phyloP scores from a whole-genome alignment of 2,888 invertebrate species.

The Cecidostiba fungosa region DNA sequence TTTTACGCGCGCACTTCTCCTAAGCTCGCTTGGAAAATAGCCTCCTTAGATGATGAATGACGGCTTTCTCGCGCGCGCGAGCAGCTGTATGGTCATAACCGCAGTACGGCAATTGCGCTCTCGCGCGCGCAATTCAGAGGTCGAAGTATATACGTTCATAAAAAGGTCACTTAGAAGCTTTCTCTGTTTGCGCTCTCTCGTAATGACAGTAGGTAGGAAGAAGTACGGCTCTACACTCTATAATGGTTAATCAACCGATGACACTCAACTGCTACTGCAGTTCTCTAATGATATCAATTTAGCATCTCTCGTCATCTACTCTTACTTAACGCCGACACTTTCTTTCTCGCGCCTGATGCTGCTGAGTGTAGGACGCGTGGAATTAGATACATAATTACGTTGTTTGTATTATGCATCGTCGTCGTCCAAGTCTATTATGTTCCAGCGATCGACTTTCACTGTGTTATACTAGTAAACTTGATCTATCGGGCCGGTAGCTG shows the following conservation, averaged over 20 bases:
- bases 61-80: constrained; percentile 18
- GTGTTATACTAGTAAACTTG: neutral
- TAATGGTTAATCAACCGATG: constrained; percentile 19
- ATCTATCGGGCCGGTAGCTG: neutral
- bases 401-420: constrained; percentile 16
- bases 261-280: neutral
- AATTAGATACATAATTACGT: constrained; percentile 10
- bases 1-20: neutral
- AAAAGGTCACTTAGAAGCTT: constrained; percentile 39
- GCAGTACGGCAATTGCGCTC: neutral
- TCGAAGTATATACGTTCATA: constrained; percentile 6
- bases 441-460: constrained; percentile 16
- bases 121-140: neutral
- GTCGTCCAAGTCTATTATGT: too few relatives aligned
- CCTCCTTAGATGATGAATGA: constrained; percentile 31
- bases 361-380: neutral
- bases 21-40: constrained; percentile 13
- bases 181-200: constrained; percentile 28
- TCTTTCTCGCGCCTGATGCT: neutral
- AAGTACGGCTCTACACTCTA: neutral
- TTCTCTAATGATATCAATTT: constrained; percentile 2
- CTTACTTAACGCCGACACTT: constrained; percentile 21
- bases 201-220: neutral
- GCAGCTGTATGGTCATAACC: neutral
- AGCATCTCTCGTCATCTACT: neutral